A percentile compares a stretch with the other conserved stretches of the same genome.
These are phyloP conservation scores for Leuctra nigra DNA, from an alignment of 2,888 invertebrate species.

Conservation along the genomic window DNA sequence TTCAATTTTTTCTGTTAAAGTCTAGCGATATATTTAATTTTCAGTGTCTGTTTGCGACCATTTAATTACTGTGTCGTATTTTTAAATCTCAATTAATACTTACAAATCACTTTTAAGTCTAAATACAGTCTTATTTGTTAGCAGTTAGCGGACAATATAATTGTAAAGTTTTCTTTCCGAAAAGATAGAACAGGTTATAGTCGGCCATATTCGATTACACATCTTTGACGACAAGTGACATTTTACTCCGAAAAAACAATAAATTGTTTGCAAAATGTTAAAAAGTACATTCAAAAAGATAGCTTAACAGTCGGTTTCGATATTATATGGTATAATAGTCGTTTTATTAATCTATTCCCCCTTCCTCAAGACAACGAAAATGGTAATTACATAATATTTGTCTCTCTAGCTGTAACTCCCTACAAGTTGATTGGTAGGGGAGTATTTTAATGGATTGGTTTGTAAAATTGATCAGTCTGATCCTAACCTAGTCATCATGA, in stretches of 20 bases:
- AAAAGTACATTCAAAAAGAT: background rate
- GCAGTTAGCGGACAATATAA: no score
- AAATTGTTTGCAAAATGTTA: background rate
- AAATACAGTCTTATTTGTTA: no score
- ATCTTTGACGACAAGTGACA: background rate
- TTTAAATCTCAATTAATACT: no score
- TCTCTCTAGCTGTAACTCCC: background rate
- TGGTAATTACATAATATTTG: background rate
- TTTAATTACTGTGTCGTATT: no score
- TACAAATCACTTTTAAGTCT: no score
- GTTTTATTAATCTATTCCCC: background rate
- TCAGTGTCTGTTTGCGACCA: no score
- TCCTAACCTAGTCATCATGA: background rate
- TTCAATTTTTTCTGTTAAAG: no score
- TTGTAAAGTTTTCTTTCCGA: no score
- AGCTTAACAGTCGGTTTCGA: background rate
- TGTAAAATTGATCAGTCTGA: background rate
- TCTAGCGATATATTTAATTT: no score
- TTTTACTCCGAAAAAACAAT: background rate
- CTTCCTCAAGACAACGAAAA: background rate
- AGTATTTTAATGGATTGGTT: background rate
- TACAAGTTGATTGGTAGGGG: background rate
- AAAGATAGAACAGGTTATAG: no score
- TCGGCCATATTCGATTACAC: conserved; percentile 3
- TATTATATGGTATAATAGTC: background rate